Conservation (phyloP, 2,797 vertebrate species). For the Ispidina picta region DNA sequence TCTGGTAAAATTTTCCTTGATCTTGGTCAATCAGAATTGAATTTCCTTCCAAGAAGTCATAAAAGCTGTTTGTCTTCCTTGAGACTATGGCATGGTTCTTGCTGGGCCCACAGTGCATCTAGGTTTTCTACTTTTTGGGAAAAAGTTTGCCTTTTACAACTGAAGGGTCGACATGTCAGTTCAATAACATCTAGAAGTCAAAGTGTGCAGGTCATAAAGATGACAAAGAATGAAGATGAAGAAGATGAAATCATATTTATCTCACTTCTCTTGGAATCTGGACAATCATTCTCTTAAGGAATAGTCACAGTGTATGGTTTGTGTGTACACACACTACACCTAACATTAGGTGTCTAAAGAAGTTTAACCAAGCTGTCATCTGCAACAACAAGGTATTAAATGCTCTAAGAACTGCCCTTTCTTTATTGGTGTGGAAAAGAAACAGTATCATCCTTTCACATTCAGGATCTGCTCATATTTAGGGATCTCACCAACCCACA, state of each 20-base stretch:
- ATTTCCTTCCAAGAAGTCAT: background rate
- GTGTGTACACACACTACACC: no score
- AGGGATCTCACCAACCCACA: background rate
- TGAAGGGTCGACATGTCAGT: background rate
- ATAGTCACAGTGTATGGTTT: fast-evolving
- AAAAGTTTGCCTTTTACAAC: background rate
- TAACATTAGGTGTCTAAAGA: background rate
- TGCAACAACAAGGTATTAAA: background rate
- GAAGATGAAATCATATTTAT: background rate
- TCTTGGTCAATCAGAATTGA: background rate
- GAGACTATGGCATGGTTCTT: background rate
- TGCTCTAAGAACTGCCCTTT: background rate
- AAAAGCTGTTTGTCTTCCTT: background rate
- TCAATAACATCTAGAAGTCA: background rate
- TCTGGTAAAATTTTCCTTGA: background rate
- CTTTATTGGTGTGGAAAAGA: fast-evolving
- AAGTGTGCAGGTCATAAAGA: background rate
- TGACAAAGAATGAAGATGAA: background rate
- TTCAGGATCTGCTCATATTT: background rate
- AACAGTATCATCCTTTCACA: background rate
- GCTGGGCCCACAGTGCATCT: fast-evolving
- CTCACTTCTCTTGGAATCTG: background rate
- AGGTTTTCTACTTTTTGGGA: background rate
- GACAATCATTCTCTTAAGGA: background rate
- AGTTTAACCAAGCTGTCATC: background rate